Base-by-base conservation (phyloP, 2,797 vertebrate species). In the Tokudaia tokunoshimensis region DNA sequence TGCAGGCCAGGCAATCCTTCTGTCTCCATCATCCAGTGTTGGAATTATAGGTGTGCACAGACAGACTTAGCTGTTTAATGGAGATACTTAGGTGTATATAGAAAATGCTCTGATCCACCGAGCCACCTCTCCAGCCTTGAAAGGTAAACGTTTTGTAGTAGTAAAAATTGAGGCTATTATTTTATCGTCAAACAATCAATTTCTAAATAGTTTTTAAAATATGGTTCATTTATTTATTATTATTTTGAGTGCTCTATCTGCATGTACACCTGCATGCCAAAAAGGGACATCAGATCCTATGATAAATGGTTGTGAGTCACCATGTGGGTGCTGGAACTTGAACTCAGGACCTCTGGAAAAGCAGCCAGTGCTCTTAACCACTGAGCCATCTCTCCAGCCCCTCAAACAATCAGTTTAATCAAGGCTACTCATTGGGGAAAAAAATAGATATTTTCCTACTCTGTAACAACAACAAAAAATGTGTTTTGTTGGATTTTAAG, bases 321-420 rank as follows among this genome's bases (percentile, higher is more conserved):
- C 67, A 19, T 8, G 67, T n/a, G 67, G 67, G 2, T 70, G 34
- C 15, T 70, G 15, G 15, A 34, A 70, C 6, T n/a, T 70, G 34
- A 70, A 70, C 13, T n/a, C 67, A 70, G 34, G 34, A 70, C 41
- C 41, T 41, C 41, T 41, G 41, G 41, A 41, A 41, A 3, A 41
- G 41, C 67, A 70, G 67, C 67, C 67, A 70, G 34, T 70, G 15
- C 15, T 70, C 67, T 70, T 70, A n/a, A n/a, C 67, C 34, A 19
- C 34, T n/a, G 34, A n/a, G 17, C 67, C 67, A n/a, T 70, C 34
- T 70, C 67, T 70, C 67, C n/a, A 70, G 67, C 67, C 6, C 34
- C 67, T 94, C 81, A 92, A 93, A 63, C 70, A 63, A 96, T 85
- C 57, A 47, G 61, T 70, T 93, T 90, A 85, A 85, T 93, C 72